phyloP scores from a whole-genome alignment of 2,113 vertebrate genomes.

The Dasyurus viverrinus region DNA sequence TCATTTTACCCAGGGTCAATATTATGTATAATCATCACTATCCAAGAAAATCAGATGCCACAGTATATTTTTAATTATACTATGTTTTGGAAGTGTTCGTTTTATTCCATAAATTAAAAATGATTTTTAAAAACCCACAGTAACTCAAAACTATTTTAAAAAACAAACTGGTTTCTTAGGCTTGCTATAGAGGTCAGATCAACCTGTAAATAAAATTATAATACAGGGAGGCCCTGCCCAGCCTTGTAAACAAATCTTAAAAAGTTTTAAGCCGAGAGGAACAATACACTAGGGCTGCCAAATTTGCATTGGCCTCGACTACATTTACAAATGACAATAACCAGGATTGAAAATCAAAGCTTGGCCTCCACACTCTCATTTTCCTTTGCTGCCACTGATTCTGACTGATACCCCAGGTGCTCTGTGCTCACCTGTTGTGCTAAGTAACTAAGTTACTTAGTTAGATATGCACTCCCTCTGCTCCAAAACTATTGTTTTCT shows the following conservation, averaged over 20 bases:
- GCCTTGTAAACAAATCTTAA: background rate
- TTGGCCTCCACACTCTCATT: background rate
- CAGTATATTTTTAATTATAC: background rate
- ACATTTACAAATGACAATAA: background rate
- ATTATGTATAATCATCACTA: background rate
- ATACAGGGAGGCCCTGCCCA: background rate
- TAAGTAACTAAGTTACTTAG: background rate
- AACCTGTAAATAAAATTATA: background rate
- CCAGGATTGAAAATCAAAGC: background rate
- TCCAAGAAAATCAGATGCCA: background rate
- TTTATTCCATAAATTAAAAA: background rate
- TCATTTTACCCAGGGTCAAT: background rate
- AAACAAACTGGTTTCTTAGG: background rate
- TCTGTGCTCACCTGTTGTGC: background rate
- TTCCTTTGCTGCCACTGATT: background rate
- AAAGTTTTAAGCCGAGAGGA: background rate
- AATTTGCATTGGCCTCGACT: background rate
- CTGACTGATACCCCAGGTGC: background rate
- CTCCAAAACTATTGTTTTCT: background rate
- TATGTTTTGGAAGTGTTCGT: background rate
- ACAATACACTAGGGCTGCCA: background rate
- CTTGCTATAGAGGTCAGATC: background rate
- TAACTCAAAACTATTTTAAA: background rate
- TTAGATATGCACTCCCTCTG: background rate
- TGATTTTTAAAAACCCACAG: background rate